A percentile compares a stretch with the other conserved stretches of the same genome.
These are phyloP conservation scores for Norana najaformis DNA, from an alignment of 2,888 invertebrate genomes.

Conservation along the genomic window DNA sequence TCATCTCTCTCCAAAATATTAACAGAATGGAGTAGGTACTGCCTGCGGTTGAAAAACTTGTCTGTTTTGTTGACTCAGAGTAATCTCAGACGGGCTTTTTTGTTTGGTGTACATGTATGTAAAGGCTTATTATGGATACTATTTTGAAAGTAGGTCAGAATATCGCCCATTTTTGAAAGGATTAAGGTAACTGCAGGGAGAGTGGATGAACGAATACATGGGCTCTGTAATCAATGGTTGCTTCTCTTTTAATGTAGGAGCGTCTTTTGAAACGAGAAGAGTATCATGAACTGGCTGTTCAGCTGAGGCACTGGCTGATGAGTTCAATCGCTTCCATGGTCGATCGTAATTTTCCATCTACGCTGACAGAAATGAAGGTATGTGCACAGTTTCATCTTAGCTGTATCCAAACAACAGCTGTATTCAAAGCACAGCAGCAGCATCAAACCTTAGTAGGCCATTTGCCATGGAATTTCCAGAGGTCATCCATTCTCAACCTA, in stretches of 20 bases:
- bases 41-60: background rate
- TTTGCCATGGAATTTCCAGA: background rate
- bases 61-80: background rate
- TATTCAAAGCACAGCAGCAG: background rate
- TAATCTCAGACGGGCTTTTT: background rate
- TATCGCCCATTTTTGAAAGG: background rate
- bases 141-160: background rate
- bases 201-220: background rate
- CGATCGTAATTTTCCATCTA: conserved; percentile 87
- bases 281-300: conserved; percentile 84
- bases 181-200: background rate
- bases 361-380: conserved; percentile 92
- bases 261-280: conserved; percentile 75
- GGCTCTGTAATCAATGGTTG: background rate
- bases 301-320: conserved; percentile 86
- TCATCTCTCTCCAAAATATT: background rate
- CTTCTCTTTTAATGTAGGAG: conserved; percentile 26
- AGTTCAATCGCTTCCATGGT: conserved; percentile 84
- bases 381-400: background rate
- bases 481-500: background rate
- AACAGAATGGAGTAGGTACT: background rate
- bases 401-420: background rate
- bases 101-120: background rate
- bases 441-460: background rate
- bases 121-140: background rate